Percentiles rank a stretch among this genome's conserved stretches.
These are phyloP conservation scores for Hydractinia symbiolongicarpus DNA, from an alignment of 30 jellyfish, hydroid and myxozoan species.

Conservation along the genomic window DNA sequence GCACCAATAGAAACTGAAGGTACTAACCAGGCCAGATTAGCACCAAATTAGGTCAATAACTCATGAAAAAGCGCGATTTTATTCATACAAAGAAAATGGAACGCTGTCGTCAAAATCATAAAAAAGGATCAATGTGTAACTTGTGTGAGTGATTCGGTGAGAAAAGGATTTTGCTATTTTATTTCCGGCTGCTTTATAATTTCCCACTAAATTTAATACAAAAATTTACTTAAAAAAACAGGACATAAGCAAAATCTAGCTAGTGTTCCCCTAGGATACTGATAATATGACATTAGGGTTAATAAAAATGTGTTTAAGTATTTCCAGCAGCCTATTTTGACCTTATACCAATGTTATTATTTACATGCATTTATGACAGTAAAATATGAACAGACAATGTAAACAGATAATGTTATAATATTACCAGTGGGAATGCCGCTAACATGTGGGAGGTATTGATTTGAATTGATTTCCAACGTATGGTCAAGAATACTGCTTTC, in stretches of 20 bases:
- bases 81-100: too few relatives aligned
- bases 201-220: background rate
- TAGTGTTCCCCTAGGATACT: background rate
- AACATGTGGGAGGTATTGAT: constrained; percentile 52
- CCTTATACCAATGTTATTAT: background rate
- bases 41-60: too few relatives aligned
- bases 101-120: too few relatives aligned
- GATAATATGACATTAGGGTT: background rate
- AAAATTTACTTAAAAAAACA: background rate
- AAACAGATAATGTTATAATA: background rate
- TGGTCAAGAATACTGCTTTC: constrained; percentile 49
- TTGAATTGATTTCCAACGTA: constrained; percentile 61
- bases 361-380: background rate
- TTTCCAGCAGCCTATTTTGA: background rate
- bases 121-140: too few relatives aligned
- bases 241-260: background rate
- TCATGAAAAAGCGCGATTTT: too few relatives aligned
- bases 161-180: too few relatives aligned
- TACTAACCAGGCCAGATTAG: too few relatives aligned
- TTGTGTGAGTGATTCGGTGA: too few relatives aligned
- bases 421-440: constrained; percentile 68
- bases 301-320: background rate
- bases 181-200: too few relatives aligned
- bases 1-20: too few relatives aligned
- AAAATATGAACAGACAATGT: background rate